Evolutionary conservation across 2,888 invertebrate genomes (phyloP).

Genomic region (Brachyopa scutellaris): DNA sequence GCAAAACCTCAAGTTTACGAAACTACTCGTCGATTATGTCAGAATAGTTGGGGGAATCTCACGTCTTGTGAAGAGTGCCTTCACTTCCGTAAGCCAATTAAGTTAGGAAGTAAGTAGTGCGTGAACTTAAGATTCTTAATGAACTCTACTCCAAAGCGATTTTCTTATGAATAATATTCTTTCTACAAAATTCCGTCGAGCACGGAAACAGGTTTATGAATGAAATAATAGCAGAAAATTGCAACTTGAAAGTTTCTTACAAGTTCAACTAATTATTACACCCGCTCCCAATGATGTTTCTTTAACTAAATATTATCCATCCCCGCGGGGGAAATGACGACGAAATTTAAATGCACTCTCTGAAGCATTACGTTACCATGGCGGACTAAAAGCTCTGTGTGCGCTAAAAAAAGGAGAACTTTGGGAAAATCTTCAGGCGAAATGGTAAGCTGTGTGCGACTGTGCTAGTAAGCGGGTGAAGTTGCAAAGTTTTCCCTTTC

Average conservation of each 20-base stretch:
- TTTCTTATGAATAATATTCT: not conserved
- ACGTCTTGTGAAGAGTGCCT: too few species aligned
- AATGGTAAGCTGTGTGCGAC: not conserved
- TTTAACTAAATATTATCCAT: conserved; percentile 17
- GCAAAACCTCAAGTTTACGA: too few species aligned
- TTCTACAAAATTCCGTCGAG: too few species aligned
- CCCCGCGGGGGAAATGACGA: not conserved
- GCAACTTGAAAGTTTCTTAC: not conserved
- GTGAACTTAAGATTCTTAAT: too few species aligned
- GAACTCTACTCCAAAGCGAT: not conserved
- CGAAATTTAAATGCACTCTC: conserved; percentile 16
- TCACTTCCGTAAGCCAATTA: too few species aligned
- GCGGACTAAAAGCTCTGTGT: not conserved
- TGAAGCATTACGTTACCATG: not conserved
- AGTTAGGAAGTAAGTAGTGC: too few species aligned
- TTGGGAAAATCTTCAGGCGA: not conserved
- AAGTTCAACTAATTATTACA: conserved; percentile 25
- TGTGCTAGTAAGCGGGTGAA: too few species aligned
- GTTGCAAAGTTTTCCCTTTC: conserved; percentile 41
- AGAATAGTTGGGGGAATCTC: too few species aligned
- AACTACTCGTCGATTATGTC: too few species aligned
- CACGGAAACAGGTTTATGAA: not conserved
- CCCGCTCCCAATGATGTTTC: conserved; percentile 11
- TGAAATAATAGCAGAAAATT: not conserved
- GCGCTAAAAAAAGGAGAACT: not conserved